These are phyloP conservation scores for Dreissena rostriformis DNA, from an alignment of 1,140 invertebrate species.

Conservation along the genomic window DNA sequence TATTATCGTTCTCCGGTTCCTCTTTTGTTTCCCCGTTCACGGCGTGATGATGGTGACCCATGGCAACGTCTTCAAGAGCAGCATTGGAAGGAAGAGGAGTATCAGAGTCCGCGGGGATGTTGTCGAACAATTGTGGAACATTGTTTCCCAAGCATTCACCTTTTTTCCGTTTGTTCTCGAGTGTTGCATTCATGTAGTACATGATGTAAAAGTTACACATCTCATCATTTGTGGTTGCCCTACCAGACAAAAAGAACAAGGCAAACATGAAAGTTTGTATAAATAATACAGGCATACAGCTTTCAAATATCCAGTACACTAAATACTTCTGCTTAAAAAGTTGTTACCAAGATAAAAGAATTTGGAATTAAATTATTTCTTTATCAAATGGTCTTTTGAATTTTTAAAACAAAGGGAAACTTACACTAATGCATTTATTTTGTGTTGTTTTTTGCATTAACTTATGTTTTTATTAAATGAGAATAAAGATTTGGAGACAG, in stretches of 20 bases:
- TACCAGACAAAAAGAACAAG: constrained; percentile 71
- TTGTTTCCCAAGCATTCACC: constrained; percentile 69
- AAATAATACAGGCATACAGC: too few species aligned
- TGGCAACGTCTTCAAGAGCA: constrained; percentile 81
- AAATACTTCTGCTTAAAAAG: too few species aligned
- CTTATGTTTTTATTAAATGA: too few species aligned
- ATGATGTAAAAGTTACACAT: constrained; percentile 99
- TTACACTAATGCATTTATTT: too few species aligned
- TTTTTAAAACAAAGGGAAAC: too few species aligned
- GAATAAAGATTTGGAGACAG: too few species aligned
- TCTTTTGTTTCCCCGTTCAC: constrained; percentile 6
- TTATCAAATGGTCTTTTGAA: too few species aligned
- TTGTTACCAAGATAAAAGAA: too few species aligned
- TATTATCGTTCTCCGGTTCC: background rate
- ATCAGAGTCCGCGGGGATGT: constrained; percentile 79
- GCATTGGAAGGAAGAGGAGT: constrained; percentile 80
- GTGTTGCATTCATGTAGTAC: constrained; percentile 93
- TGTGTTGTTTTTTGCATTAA: too few species aligned
- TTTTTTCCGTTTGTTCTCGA: background rate
- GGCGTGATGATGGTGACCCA: constrained; percentile 66
- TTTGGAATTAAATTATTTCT: too few species aligned
- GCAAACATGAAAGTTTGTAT: too few species aligned
- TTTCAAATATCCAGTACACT: too few species aligned
- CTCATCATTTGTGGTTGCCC: constrained; percentile 95
- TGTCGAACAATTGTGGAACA: constrained; percentile 48